phyloP scores from a whole-genome alignment of 2,888 invertebrate species.

The Noctua janthina region DNA sequence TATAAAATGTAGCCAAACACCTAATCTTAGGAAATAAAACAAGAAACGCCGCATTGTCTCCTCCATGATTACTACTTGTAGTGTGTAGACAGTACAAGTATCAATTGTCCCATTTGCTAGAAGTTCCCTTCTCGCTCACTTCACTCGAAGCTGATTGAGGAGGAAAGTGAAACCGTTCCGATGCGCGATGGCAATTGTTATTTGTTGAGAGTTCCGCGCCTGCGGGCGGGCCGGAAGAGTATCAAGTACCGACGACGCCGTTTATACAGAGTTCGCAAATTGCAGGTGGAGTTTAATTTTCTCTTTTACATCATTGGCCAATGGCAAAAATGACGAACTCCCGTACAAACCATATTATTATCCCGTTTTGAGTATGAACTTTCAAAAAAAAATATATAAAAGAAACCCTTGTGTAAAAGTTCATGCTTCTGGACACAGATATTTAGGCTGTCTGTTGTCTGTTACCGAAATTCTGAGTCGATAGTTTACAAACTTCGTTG shows the following conservation, averaged over 20 bases:
- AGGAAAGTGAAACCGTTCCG: constrained; percentile 71
- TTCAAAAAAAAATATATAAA: too few relatives aligned
- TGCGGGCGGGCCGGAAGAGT: constrained; percentile 52
- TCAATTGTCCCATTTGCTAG: constrained; percentile 15
- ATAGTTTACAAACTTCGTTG: background rate
- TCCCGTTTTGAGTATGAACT: background rate
- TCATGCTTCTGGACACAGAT: background rate
- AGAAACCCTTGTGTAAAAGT: background rate
- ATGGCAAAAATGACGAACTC: background rate
- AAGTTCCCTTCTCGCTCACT: constrained; percentile 15
- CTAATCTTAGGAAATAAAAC: background rate
- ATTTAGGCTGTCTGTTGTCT: background rate
- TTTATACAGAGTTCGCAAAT: constrained; percentile 13
- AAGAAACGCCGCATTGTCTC: background rate
- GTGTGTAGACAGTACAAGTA: constrained; percentile 1
- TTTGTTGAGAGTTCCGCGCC: constrained; percentile 61
- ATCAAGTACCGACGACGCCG: constrained; percentile 6
- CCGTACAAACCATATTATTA: background rate
- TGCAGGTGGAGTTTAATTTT: background rate
- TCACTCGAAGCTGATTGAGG: constrained; percentile 17
- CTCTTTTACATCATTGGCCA: background rate
- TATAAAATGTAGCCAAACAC: too few relatives aligned
- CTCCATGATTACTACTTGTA: background rate
- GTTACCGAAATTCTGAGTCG: background rate
- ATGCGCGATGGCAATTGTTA: constrained; percentile 53